Evolutionary conservation across 2,797 vertebrate genomes (phyloP), one percentile per base, ranked within the genome.

Genomic region (Gadopsis bispinosus): DNA sequence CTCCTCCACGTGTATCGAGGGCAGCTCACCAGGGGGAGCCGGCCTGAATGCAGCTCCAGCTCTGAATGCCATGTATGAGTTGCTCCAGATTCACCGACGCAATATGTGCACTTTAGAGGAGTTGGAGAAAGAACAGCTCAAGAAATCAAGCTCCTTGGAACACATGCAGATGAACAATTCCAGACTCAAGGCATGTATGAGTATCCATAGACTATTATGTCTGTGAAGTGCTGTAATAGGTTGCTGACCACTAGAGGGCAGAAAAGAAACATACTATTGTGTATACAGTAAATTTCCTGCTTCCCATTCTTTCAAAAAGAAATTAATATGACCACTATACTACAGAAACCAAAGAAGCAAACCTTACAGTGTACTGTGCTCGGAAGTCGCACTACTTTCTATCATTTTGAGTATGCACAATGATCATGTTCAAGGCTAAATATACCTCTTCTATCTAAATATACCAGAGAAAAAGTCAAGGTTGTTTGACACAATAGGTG

Each of bases 51-150:
- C 96, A 7, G 90, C 97, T 79, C 92, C 95, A 10, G 90, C 96
- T 70, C 89, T 99, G 83, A 99, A 99, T 71, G 95, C 96, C 85
- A 95, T 97, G 80, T 97, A 98, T 59, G 97, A 98, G 82, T 92
- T 99, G 59, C 95, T 99, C 64, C 91, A 96, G 89, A 95, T 96
- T 88, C 96, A 98, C 66, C 93, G 94, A 64, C 96, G 95, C 75
- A 94, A 91, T 62, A 96, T 97, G 90, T 92, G 93, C 83, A 87
- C 92, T 80, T 93, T 97, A 83, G 96, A 98, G 88, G 97, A 97
- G 72, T 93, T 96, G 26, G 97, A 99, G 92, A 96, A 86, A 0
- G 97, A 97, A 54, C 96, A 98, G 73, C 84, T 98, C 69, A 99
- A 97, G 93, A 94, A 94, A 76, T 93, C 91, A 83, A 97, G 96